Evolutionary conservation across 1,140 invertebrate genomes (phyloP), one percentile per base, ranked within the genome.

Genomic region (Neuroterus valhalla): DNA sequence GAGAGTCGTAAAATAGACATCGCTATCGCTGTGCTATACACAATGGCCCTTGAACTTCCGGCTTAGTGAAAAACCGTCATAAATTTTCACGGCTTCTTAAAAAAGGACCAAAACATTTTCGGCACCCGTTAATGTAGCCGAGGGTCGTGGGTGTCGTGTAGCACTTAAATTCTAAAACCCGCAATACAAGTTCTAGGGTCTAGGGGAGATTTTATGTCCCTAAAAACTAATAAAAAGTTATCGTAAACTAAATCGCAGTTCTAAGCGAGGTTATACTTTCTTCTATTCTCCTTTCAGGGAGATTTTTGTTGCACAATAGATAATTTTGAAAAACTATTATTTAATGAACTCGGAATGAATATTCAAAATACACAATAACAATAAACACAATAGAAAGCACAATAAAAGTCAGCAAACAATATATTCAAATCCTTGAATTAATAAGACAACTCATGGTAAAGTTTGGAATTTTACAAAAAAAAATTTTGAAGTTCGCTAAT

Each of bases 41-140:
- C 55, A 62, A 62, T 62, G 10, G 55, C 12, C 55, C 31, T n/a
- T 31, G 31, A 38, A 62, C 55, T 62, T 62, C 55, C 55, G 23
- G 55, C 12, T 62, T 62, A 31, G 55, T 31, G 14, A 5, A 62
- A 62, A 62, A n/a, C 55, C 55, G 23, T 62, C 55, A 62, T 62
- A 62, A 62, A 62, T 62, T 62, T 62, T 31, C 55, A 62, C 55
- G 23, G 26, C 26, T 62, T 62, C 55, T 62, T 62, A 26, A 62
- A 62, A 55, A 12, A 55, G 55, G 6, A 21, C 26, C 26, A 26
- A 62, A 62, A 62, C 55, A 62, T 62, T 62, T 62, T 62, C 55
- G 55, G 21, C 55, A 62, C 55, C 23, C 55, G 55, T 62, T 62
- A 62, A 62, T 26, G 55, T 62, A 62, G 11, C 31, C 31, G 23